These are phyloP conservation scores for Manis crassicaudata DNA, from an alignment of 2,797 vertebrate species.

Conservation along the genomic window DNA sequence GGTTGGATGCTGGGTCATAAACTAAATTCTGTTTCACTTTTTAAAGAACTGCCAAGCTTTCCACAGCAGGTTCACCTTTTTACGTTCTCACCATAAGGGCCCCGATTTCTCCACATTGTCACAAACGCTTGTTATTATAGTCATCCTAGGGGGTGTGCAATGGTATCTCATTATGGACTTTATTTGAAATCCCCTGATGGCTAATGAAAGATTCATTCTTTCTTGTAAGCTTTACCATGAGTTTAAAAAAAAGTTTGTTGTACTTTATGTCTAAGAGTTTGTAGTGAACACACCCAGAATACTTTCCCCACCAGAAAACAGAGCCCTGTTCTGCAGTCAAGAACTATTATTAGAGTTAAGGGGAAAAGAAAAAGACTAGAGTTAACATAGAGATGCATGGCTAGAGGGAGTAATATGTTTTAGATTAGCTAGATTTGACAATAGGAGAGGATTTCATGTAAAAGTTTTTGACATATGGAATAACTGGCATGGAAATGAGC, in stretches of 20 bases:
- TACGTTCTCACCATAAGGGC: not conserved
- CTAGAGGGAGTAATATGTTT: not conserved
- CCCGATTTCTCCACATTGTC: not conserved
- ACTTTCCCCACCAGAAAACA: not conserved
- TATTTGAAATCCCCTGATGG: not conserved
- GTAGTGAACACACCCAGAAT: not conserved
- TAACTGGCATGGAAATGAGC: not conserved
- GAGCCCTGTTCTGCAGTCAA: conserved; percentile 9
- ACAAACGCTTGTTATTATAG: not conserved
- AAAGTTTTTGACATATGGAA: not conserved
- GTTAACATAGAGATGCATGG: not conserved
- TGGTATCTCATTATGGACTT: not conserved
- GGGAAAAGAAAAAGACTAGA: not conserved
- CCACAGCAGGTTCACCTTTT: not conserved
- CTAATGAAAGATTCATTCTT: conserved; percentile 10
- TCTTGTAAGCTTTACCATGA: not conserved
- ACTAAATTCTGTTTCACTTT: conserved; percentile 21
- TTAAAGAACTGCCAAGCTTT: not conserved
- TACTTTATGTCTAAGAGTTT: not conserved
- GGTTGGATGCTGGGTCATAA: not conserved
- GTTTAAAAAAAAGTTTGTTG: conserved; percentile 3
- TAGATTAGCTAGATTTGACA: not conserved
- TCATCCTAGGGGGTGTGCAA: not conserved
- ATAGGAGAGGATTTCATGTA: not conserved
- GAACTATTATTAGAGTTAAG: not conserved